phyloP scores from a whole-genome alignment of 2,888 invertebrate species.

The Octonoba sinensis region DNA sequence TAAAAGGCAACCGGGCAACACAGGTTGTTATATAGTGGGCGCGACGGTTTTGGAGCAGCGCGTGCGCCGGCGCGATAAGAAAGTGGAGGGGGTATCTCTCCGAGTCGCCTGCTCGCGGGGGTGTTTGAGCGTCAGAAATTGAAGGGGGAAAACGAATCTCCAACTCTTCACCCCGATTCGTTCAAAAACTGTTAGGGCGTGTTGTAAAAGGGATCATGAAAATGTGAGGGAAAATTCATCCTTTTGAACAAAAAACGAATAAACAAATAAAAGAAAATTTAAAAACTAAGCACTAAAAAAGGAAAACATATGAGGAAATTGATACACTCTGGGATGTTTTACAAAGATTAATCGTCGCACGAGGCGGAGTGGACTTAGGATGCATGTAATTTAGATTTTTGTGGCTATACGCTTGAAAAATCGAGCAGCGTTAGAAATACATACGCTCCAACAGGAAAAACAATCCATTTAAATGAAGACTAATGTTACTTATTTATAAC shows the following conservation, averaged over 20 bases:
- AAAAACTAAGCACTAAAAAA: background rate
- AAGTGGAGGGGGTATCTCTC: background rate
- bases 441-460: slow-evolving; percentile 17
- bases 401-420: slow-evolving; percentile 25
- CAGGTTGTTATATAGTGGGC: slow-evolving; percentile 62
- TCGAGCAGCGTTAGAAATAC: background rate
- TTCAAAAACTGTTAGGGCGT: slow-evolving; percentile 28
- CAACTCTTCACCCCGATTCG: slow-evolving; percentile 34
- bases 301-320: slow-evolving; percentile 15
- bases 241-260: no score
- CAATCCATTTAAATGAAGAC: slow-evolving; percentile 56
- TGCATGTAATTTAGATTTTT: slow-evolving; percentile 35
- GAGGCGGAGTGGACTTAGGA: slow-evolving; percentile 34
- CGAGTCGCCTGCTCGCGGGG: no score
- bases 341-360: slow-evolving; percentile 52
- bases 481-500: slow-evolving; percentile 49
- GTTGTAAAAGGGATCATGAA: slow-evolving; percentile 5
- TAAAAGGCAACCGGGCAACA: slow-evolving; percentile 50
- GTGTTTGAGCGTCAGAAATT: no score
- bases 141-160: background rate
- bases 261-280: no score
- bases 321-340: slow-evolving; percentile 34
- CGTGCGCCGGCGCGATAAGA: slow-evolving; percentile 27
- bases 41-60: slow-evolving; percentile 43
- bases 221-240: slow-evolving; percentile 2